Evolutionary conservation across 2,113 vertebrate genomes (phyloP), one percentile per base, ranked within the genome.

Genomic region (Chiloscyllium plagiosum): DNA sequence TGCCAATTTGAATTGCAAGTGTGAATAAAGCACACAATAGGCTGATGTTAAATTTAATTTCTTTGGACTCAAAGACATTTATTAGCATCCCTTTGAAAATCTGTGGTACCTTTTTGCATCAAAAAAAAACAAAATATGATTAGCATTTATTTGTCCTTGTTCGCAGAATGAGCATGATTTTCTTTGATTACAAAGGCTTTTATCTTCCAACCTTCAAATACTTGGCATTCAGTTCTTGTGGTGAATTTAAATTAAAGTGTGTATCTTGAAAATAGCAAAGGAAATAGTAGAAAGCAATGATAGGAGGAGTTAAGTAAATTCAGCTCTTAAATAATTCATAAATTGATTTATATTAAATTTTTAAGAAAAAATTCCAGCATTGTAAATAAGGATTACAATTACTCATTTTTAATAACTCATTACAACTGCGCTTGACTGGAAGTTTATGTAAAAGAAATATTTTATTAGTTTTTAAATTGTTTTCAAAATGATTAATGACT

Each of bases 101-200:
- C 22, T 95, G n/a, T 6, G 8, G n/a, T 26, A 26, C 42, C 68
- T 72, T 72, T 72, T 72, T 70, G 37, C 89, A 93, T 93, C 61
- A 93, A 42, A 47, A 66, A 17, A 72, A 33, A 17, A 15, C 15
- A 70, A 69, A 24, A 70, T 47, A 70, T 72, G 94, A 72, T 95
- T 76, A 95, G n/a, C 42, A 95, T 95, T 72, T 94, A 94, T 72
- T 95, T 95, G 50, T 50, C 94, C 72, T 95, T 95, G 94, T 95
- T 95, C 68, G 29, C 24, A 95, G 68, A 68, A 7, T 22, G 29
- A 29, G 94, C 24, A 17, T 95, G 68, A 95, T 95, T 94, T 70
- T 70, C 68, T 95, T 95, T 95, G 94, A 95, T 72, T 95, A 76
- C 69, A 29, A 72, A 95, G 52, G 94, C 94, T 95, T 95, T 95